Percentiles rank a stretch among this genome's conserved stretches.
These are phyloP conservation scores for Staurois parvus DNA, from an alignment of 2,797 vertebrate genomes.

Conservation along the genomic window DNA sequence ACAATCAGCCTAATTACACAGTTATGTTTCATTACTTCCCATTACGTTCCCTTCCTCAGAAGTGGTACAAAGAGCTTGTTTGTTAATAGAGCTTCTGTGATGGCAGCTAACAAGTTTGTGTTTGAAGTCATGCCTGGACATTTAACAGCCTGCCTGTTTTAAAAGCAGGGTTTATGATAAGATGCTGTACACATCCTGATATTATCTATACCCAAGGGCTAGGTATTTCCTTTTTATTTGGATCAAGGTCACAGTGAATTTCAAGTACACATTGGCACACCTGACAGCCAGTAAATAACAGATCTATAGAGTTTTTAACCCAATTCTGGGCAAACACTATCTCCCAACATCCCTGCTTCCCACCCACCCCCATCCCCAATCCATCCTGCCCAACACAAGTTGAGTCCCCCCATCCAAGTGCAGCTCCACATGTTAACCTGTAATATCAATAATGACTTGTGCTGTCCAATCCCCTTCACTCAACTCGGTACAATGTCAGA, in stretches of 20 bases:
- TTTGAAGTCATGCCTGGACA: constrained; percentile 57
- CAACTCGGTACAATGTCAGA: no score
- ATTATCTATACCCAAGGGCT: constrained; percentile 11
- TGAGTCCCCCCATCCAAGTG: no score
- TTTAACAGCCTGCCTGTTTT: constrained; percentile 34
- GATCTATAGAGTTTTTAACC: background rate
- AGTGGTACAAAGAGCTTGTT: constrained; percentile 53
- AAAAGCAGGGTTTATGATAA: constrained; percentile 49
- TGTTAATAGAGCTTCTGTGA: constrained; percentile 50
- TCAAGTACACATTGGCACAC: background rate
- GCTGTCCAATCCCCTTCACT: no score
- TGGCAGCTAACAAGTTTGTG: constrained; percentile 51
- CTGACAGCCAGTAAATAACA: background rate
- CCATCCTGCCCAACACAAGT: no score
- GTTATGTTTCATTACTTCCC: constrained; percentile 62
- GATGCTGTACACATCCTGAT: constrained; percentile 34
- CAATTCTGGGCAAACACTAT: no score
- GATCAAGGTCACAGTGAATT: constrained; percentile 6
- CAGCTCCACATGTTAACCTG: no score
- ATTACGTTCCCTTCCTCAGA: constrained; percentile 54
- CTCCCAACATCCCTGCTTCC: no score
- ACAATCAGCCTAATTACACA: constrained; percentile 58
- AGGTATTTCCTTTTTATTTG: constrained; percentile 32
- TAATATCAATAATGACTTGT: no score
- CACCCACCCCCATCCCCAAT: no score